Conservation (phyloP, 2,113 vertebrate genomes). For the Callipepla squamata region DNA sequence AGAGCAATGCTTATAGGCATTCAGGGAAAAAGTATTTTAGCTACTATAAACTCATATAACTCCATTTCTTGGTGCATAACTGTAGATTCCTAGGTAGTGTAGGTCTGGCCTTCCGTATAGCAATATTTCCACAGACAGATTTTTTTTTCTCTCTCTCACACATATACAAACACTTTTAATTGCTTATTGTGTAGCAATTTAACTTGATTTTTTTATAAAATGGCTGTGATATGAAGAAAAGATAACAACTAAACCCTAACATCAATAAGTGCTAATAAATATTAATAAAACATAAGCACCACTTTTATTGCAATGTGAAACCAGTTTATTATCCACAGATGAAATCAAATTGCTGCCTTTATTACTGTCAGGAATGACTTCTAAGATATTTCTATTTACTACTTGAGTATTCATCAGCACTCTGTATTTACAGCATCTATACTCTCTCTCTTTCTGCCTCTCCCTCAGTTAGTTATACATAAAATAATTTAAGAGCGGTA, state of each 20-base stretch:
- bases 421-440: not conserved
- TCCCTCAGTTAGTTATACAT: not conserved
- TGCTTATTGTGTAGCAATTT: constrained; percentile 26
- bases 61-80: not conserved
- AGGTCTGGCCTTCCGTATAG: not conserved
- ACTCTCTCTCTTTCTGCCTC: not conserved
- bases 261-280: constrained; percentile 47
- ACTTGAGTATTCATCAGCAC: not conserved
- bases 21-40: not conserved
- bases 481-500: constrained; percentile 18
- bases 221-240: constrained; percentile 10
- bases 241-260: not conserved
- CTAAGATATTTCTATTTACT: not conserved
- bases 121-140: not conserved
- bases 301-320: constrained; percentile 21
- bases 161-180: constrained; percentile 23
- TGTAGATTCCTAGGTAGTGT: not conserved
- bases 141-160: not conserved
- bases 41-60: not conserved
- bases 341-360: constrained; percentile 34
- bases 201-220: not conserved
- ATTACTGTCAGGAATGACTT: constrained; percentile 16
- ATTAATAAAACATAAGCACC: constrained; percentile 33
- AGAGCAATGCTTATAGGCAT: not conserved
- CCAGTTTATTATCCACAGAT: constrained; percentile 41